A percentile compares a stretch with the other conserved stretches of the same genome.
phyloP scores from a whole-genome alignment of 92 coral and sea anemone species.

The Parazoanthus swiftii region DNA sequence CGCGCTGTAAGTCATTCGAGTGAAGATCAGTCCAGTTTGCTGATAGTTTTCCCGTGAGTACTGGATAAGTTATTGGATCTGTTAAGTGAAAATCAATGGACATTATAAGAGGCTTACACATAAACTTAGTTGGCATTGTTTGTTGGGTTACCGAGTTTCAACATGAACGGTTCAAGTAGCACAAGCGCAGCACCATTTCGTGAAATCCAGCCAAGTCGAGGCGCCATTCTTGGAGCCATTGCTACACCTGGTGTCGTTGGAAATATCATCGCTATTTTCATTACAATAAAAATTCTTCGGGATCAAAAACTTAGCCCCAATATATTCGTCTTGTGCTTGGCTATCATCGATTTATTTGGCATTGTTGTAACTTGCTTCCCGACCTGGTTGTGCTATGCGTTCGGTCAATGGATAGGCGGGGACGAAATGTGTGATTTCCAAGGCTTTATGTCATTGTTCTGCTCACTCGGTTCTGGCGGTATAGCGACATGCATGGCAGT shows the following conservation, averaged over 20 bases:
- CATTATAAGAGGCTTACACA: background rate
- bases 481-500: slow-evolving; percentile 76
- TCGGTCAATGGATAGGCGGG: slow-evolving; percentile 71
- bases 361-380: slow-evolving; percentile 63
- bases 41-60: background rate
- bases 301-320: slow-evolving; percentile 78
- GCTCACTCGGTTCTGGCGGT: slow-evolving; percentile 72
- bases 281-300: slow-evolving; percentile 55
- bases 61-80: background rate
- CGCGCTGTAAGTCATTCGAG: background rate
- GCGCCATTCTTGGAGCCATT: slow-evolving; percentile 26
- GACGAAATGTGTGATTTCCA: slow-evolving; percentile 71
- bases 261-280: slow-evolving; percentile 67
- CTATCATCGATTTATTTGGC: slow-evolving; percentile 65
- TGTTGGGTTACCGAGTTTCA: background rate
- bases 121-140: background rate
- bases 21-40: background rate
- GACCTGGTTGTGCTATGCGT: slow-evolving; percentile 74
- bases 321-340: slow-evolving; percentile 71
- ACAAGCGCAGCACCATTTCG: slow-evolving; percentile 14
- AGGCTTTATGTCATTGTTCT: slow-evolving; percentile 74
- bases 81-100: too few species aligned
- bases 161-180: background rate
- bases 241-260: slow-evolving; percentile 65
- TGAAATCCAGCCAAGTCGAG: slow-evolving; percentile 50